phyloP scores from a whole-genome alignment of 2,113 vertebrate genomes.

The Halcyon senegalensis region DNA sequence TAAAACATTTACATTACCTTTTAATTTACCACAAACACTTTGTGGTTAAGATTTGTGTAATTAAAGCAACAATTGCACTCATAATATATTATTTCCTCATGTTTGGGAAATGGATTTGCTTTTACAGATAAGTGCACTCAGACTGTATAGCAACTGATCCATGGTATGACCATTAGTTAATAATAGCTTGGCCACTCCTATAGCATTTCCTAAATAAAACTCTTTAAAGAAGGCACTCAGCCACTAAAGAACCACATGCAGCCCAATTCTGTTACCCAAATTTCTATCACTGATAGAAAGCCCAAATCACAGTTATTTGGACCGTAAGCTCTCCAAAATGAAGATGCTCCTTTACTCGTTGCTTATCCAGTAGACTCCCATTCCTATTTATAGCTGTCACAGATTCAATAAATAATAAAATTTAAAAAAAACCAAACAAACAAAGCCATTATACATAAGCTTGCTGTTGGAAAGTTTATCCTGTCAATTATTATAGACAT shows the following conservation, averaged over 20 bases:
- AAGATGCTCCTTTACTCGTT: neutral
- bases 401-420: neutral
- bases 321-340: neutral
- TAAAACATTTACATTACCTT: neutral
- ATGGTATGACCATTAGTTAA: neutral
- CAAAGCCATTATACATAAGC: neutral
- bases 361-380: neutral
- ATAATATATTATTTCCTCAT: neutral
- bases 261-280: neutral
- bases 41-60: constrained; percentile 10
- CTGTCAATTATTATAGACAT: neutral
- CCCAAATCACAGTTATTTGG: neutral
- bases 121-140: neutral
- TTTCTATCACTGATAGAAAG: neutral
- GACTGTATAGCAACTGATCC: neutral
- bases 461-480: neutral
- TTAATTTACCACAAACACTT: constrained; percentile 31
- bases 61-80: constrained; percentile 1
- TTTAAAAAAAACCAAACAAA: neutral
- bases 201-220: constrained; percentile 19
- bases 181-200: neutral
- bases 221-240: neutral
- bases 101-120: neutral
- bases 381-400: neutral
- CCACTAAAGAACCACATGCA: neutral